phyloP scores from a whole-genome alignment of 92 coral and sea anemone genomes.

The Umimayanthus chanpuru region DNA sequence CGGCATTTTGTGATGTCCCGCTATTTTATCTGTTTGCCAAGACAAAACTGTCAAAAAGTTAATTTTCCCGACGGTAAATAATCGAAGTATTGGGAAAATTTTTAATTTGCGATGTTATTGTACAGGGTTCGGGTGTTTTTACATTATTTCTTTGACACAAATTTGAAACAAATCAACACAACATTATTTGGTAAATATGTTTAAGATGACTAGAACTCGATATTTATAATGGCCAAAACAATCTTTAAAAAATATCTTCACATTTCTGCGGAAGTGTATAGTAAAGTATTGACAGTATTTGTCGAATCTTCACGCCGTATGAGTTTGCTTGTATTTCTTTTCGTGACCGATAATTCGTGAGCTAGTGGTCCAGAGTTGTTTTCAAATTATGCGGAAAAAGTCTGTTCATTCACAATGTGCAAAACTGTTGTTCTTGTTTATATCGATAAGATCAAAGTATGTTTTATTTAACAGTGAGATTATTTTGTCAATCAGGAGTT shows the following conservation, averaged over 20 bases:
- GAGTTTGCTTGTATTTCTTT: background rate
- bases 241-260: background rate
- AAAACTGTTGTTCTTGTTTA: slow-evolving; percentile 11
- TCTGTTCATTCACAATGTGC: slow-evolving; percentile 14
- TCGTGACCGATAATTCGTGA: slow-evolving; percentile 35
- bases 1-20: slow-evolving; percentile 35
- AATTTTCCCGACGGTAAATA: slow-evolving; percentile 31
- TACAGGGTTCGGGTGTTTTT: slow-evolving; percentile 23
- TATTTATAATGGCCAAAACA: background rate
- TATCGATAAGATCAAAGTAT: slow-evolving; percentile 27
- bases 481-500: slow-evolving; percentile 47
- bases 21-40: slow-evolving; percentile 36
- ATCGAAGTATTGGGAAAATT: slow-evolving; percentile 23
- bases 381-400: slow-evolving; percentile 32
- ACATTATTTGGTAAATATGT: slow-evolving; percentile 11
- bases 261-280: slow-evolving; percentile 2
- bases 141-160: slow-evolving; percentile 21
- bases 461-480: slow-evolving; percentile 42
- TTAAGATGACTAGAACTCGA: slow-evolving; percentile 3
- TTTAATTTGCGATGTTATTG: slow-evolving; percentile 24
- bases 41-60: slow-evolving; percentile 36
- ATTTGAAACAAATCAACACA: slow-evolving; percentile 33
- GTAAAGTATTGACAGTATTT: background rate
- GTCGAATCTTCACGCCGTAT: background rate
- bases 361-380: background rate